These are phyloP conservation scores for Synergus japonicus DNA, from an alignment of 2,888 invertebrate species.

Conservation along the genomic window DNA sequence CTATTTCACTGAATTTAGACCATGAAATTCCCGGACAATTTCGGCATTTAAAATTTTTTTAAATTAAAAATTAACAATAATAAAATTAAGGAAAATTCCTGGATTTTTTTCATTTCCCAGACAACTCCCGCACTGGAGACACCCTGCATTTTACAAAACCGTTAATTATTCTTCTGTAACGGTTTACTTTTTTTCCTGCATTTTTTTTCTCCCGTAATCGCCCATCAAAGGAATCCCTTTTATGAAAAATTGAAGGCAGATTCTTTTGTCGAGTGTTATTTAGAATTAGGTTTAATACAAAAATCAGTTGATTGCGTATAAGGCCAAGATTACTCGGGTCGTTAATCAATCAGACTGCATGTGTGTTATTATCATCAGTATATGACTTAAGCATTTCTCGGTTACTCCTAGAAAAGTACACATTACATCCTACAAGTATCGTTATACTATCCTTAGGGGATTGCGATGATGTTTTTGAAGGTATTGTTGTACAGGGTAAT, in stretches of 20 bases:
- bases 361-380: constrained; percentile 34
- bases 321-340: constrained; percentile 4
- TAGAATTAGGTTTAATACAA: background rate
- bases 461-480: background rate
- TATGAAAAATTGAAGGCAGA: background rate
- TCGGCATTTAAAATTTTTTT: no score
- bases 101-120: no score
- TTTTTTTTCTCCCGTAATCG: background rate
- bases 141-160: no score
- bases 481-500: constrained; percentile 25
- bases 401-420: constrained; percentile 18
- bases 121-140: no score
- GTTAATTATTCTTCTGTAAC: background rate
- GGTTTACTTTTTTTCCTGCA: background rate
- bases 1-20: no score
- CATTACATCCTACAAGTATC: background rate
- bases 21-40: no score
- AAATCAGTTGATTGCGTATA: background rate
- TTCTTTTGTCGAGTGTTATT: background rate
- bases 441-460: background rate
- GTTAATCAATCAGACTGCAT: constrained; percentile 12
- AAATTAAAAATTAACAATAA: no score
- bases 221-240: background rate
- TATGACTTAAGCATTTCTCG: constrained; percentile 8
- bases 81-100: no score